These are phyloP conservation scores for Campoletis sonorensis DNA, from an alignment of 1,140 invertebrate genomes.

Conservation along the genomic window DNA sequence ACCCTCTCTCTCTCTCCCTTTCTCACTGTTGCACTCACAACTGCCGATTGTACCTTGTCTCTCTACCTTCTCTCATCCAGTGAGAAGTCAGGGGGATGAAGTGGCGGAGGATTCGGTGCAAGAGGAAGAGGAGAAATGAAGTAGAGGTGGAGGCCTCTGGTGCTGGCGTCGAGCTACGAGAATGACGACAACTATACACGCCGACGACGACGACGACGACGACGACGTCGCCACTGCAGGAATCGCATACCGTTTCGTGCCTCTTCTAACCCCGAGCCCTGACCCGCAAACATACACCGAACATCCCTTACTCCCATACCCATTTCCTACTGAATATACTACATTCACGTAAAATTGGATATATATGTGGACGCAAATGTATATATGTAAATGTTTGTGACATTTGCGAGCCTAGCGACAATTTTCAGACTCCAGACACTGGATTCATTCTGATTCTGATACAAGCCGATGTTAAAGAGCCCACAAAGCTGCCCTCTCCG, in stretches of 20 bases:
- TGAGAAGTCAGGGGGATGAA: slow-evolving; percentile 3
- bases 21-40: background rate
- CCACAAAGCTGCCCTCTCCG: background rate
- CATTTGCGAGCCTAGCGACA: background rate
- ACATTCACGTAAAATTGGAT: background rate
- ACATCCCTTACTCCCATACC: background rate
- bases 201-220: slow-evolving; percentile 3
- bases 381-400: background rate
- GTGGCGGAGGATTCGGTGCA: background rate
- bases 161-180: slow-evolving; percentile 29
- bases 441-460: background rate
- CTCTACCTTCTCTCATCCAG: slow-evolving; percentile 40
- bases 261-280: slow-evolving; percentile 24
- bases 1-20: background rate
- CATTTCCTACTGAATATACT: background rate
- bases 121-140: background rate
- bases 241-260: slow-evolving; percentile 45
- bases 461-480: background rate
- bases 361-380: background rate
- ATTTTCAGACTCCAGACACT: background rate
- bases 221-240: slow-evolving; percentile 39
- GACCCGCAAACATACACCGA: slow-evolving; percentile 40
- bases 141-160: background rate
- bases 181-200: background rate
- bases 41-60: background rate